Conservation (phyloP, 2,888 invertebrate genomes). For the Drosophila yooni region DNA sequence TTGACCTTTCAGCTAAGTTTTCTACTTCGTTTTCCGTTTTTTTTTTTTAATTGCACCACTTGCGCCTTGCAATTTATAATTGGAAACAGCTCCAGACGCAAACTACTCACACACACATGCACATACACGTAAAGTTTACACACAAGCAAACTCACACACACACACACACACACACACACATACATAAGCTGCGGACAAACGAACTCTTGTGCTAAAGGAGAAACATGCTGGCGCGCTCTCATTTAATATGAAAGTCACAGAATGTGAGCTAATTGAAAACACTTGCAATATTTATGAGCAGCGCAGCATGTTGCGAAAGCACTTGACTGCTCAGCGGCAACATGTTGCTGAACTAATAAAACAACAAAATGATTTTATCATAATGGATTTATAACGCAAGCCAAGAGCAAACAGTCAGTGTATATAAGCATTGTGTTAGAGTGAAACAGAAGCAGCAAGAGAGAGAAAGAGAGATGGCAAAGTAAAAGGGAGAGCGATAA, state of each 20-base stretch:
- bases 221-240: conserved; percentile 56
- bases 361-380: conserved; percentile 81
- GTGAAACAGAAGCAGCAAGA: conserved; percentile 14
- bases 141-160: conserved; percentile 8
- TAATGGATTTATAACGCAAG: conserved; percentile 82
- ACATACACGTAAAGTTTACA: conserved; percentile 9
- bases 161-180: neutral
- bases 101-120: conserved; percentile 17
- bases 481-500: conserved; percentile 12
- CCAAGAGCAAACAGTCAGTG: conserved; percentile 67
- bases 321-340: conserved; percentile 74
- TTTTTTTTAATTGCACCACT: conserved; percentile 58
- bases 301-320: conserved; percentile 76
- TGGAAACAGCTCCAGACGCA: conserved; percentile 61
- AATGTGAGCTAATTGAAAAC: conserved; percentile 83
- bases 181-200: conserved; percentile 10
- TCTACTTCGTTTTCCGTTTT: conserved; percentile 14
- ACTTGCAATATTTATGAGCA: conserved; percentile 82
- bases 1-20: conserved; percentile 61
- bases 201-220: conserved; percentile 22
- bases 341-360: conserved; percentile 82
- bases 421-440: conserved; percentile 22
- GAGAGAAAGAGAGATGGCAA: conserved; percentile 4
- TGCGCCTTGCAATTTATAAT: conserved; percentile 71
- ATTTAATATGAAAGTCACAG: conserved; percentile 81